Evolutionary conservation across 2,888 invertebrate genomes (phyloP).

Genomic region (Clitarchus hookeri): DNA sequence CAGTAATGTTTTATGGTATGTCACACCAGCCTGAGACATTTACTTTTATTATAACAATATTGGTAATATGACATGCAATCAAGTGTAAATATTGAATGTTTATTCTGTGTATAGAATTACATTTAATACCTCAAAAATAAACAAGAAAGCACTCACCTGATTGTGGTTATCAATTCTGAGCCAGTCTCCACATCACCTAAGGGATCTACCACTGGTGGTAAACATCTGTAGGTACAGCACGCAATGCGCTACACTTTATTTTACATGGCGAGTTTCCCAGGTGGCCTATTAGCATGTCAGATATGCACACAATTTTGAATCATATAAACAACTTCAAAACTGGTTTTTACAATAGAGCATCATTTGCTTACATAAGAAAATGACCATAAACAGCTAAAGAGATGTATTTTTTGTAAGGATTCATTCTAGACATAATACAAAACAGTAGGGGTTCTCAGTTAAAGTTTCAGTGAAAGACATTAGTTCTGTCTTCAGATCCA

Average conservation of each 20-base stretch:
- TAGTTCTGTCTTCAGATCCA: not conserved
- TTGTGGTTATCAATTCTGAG: not conserved
- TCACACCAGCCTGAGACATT: no score
- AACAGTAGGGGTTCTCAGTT: no score
- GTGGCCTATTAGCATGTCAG: not conserved
- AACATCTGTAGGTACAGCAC: not conserved
- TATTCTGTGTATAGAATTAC: no score
- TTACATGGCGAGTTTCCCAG: not conserved
- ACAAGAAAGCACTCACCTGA: not conserved
- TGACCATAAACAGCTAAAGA: no score
- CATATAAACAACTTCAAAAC: not conserved
- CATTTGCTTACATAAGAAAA: not conserved
- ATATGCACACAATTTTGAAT: not conserved
- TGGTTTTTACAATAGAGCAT: not conserved
- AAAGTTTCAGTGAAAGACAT: not conserved
- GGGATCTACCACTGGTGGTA: not conserved
- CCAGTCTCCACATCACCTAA: not conserved
- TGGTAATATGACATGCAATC: no score
- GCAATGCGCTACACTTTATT: no score
- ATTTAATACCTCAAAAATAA: not conserved
- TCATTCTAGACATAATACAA: no score
- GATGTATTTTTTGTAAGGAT: no score
- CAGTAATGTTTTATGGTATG: no score
- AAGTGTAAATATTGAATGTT: no score
- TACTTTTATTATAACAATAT: no score